These are phyloP conservation scores for Penaeus indicus DNA, from an alignment of 1,140 invertebrate species.

Conservation along the genomic window DNA sequence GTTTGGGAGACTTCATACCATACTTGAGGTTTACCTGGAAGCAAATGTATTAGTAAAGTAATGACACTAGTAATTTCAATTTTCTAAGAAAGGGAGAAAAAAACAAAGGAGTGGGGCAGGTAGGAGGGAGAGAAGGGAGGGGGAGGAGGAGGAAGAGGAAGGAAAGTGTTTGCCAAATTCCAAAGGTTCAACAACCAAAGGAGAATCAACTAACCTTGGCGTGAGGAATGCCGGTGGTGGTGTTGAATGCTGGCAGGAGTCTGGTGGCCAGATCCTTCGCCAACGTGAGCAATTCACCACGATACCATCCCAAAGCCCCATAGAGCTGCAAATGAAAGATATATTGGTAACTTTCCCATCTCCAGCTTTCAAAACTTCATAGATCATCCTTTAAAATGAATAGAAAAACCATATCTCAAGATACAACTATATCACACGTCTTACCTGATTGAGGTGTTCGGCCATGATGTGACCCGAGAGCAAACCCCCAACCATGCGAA, in stretches of 20 bases:
- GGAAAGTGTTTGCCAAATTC: neutral
- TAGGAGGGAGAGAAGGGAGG: too few species aligned
- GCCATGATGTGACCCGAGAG: slow-evolving; percentile 94
- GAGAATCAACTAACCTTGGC: slow-evolving; percentile 79
- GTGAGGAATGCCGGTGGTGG: slow-evolving; percentile 96
- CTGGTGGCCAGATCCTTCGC: slow-evolving; percentile 93
- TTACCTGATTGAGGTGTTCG: slow-evolving; percentile 65
- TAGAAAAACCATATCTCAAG: neutral
- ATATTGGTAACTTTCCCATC: too few species aligned
- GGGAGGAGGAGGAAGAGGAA: too few species aligned
- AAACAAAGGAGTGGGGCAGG: too few species aligned
- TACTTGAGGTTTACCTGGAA: slow-evolving; percentile 88
- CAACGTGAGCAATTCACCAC: slow-evolving; percentile 88
- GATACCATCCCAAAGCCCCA: slow-evolving; percentile 85
- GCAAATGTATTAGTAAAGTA: slow-evolving; percentile 57
- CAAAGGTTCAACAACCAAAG: neutral
- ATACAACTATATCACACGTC: neutral
- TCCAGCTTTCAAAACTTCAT: neutral
- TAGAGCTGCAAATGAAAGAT: slow-evolving; percentile 52
- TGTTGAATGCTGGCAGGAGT: slow-evolving; percentile 96
- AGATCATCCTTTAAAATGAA: neutral
- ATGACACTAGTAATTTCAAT: neutral
- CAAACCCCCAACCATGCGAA: slow-evolving; percentile 94
- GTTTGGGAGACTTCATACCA: slow-evolving; percentile 84
- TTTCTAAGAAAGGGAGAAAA: slow-evolving; percentile 7